Percentiles rank a stretch among this genome's conserved stretches.
Conservation (phyloP, 2,797 vertebrate genomes). For the Triplophysa bombifrons region DNA sequence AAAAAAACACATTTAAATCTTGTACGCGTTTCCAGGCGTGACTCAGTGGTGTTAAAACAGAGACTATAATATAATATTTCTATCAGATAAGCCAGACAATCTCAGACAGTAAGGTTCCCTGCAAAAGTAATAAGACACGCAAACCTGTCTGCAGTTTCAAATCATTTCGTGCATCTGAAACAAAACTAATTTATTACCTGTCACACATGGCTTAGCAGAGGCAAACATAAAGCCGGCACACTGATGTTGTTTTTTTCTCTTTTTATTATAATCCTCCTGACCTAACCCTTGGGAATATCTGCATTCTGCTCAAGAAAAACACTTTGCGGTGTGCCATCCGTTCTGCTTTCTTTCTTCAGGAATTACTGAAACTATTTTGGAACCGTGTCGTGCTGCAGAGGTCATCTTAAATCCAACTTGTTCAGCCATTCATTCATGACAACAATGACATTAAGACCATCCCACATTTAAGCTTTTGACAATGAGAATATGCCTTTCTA, state of each 20-base stretch:
- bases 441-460: neutral
- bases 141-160: slow-evolving; percentile 69
- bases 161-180: slow-evolving; percentile 77
- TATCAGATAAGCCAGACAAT: slow-evolving; percentile 10
- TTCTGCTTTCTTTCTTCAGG: slow-evolving; percentile 31
- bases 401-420: slow-evolving; percentile 4
- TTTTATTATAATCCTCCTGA: slow-evolving; percentile 47
- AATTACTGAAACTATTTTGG: neutral
- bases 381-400: neutral
- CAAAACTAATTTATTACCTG: slow-evolving; percentile 77
- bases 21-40: neutral
- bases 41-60: neutral
- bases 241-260: slow-evolving; percentile 62
- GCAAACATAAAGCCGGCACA: slow-evolving; percentile 69
- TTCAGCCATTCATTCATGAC: neutral
- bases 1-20: slow-evolving; percentile 4
- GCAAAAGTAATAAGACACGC: slow-evolving; percentile 44
- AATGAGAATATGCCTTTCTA: neutral
- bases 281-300: slow-evolving; percentile 11
- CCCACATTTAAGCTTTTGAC: neutral
- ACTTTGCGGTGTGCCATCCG: neutral
- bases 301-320: neutral
- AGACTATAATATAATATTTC: slow-evolving; percentile 9
- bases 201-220: slow-evolving; percentile 72
- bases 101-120: slow-evolving; percentile 25